Conservation (phyloP, 2,888 invertebrate species). For the Hydroisotoma schaefferi region DNA sequence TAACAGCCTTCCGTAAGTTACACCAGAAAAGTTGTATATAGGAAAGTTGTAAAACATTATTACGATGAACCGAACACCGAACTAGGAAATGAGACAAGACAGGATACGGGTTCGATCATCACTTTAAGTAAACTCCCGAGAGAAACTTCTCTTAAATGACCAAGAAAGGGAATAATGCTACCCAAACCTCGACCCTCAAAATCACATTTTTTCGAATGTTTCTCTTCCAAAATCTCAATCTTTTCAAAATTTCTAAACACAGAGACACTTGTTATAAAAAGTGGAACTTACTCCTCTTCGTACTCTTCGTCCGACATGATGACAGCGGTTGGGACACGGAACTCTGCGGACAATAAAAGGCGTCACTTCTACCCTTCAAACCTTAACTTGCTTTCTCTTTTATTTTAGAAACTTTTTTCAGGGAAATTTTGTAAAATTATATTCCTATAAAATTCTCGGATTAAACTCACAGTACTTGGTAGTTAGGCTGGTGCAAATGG, state of each 20-base stretch:
- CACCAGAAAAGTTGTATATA: too few relatives aligned
- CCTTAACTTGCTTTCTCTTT: too few relatives aligned
- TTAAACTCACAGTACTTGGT: slow-evolving; percentile 7
- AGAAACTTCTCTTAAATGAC: not conserved
- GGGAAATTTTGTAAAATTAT: not conserved
- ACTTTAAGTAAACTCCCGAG: not conserved
- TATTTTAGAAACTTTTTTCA: not conserved
- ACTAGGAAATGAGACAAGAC: not conserved
- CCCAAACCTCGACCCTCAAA: not conserved
- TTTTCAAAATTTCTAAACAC: too few relatives aligned
- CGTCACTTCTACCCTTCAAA: too few relatives aligned
- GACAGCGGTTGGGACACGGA: slow-evolving; percentile 24
- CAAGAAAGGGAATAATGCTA: not conserved
- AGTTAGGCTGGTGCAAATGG: not conserved
- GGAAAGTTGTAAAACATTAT: too few relatives aligned
- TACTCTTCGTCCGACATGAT: slow-evolving; percentile 42
- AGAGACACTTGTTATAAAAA: too few relatives aligned
- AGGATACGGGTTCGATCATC: not conserved
- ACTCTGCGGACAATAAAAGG: slow-evolving; percentile 1
- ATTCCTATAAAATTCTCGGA: slow-evolving; percentile 1
- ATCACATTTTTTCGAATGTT: slow-evolving; percentile 6
- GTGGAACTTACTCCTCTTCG: slow-evolving; percentile 19
- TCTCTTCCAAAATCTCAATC: not conserved
- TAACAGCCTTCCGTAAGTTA: not conserved
- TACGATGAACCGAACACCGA: too few relatives aligned